These are phyloP conservation scores for Mesocricetus auratus DNA, from an alignment of 2,113 vertebrate species.

Conservation along the genomic window DNA sequence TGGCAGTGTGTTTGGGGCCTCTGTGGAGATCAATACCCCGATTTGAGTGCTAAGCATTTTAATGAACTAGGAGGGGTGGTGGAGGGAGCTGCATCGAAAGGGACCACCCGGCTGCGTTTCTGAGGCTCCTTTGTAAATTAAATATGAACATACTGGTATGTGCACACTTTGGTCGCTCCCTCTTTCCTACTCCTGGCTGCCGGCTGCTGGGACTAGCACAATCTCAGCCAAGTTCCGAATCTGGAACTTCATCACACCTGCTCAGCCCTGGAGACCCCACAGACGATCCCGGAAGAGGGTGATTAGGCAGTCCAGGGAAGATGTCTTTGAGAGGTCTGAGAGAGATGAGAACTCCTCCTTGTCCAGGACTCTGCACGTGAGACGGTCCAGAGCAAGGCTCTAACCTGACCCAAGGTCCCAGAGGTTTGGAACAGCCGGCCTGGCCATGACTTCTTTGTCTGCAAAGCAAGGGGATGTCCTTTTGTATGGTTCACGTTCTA, in stretches of 20 bases:
- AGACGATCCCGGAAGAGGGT: not conserved
- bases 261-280: not conserved
- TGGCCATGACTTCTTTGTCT: conserved; percentile 60
- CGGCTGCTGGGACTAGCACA: not conserved
- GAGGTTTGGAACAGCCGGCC: not conserved
- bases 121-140: conserved; percentile 69
- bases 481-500: not conserved
- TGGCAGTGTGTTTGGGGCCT: conserved; percentile 33
- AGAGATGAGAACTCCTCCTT: not conserved
- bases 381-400: not conserved
- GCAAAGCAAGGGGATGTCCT: not conserved
- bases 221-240: not conserved
- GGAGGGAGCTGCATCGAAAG: not conserved
- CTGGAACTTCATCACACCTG: conserved; percentile 25
- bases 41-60: conserved; percentile 77
- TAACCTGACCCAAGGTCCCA: not conserved
- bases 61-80: conserved; percentile 62
- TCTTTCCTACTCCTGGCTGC: not conserved
- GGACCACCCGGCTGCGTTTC: not conserved
- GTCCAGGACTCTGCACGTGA: not conserved
- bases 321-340: not conserved
- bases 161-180: not conserved
- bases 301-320: not conserved
- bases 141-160: conserved; percentile 40
- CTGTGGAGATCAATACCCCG: conserved; percentile 60